Evolutionary conservation across 1,140 invertebrate genomes (phyloP), one percentile per base, ranked within the genome.

Genomic region (Cyclina sinensis): DNA sequence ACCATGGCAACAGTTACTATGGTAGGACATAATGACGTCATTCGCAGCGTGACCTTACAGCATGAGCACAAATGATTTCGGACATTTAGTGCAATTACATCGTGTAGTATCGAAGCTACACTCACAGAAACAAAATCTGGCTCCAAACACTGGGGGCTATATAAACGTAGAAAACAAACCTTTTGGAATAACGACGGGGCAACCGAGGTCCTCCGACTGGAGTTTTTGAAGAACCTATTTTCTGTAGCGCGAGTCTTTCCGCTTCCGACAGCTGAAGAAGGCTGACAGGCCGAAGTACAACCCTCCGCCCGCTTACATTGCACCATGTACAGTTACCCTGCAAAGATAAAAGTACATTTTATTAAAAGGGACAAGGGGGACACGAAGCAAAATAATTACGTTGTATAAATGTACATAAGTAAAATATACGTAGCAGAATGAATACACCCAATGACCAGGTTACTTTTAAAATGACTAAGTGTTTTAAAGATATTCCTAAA

Each of bases 261-360:
- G 98, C 96, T 86, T 99, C 98, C 54, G 97, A 97, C 80, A 99
- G 96, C 43, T 97, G 96, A 46, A 98, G 96, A 65, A 99, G 95
- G 59, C 96, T 96, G 12, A 97, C 97, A 89, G 97, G 97, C 46
- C 96, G 95, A 62, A 99, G 96, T 43, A 97, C 96, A 86, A 99
- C 97, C 90, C 97, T 97, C 80, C 97, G 97, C 37, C 98, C 97
- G 84, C 96, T 96, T 70, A 97, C 97, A 90, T 97, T 98, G 93
- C 96, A 97, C 98, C 98, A 99, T 90, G 97, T 96, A 96, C 97
- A 98, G 93, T 97, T 97, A 90, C 97, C 98, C 98, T 98, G 96
- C 84, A 92, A 93, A 73, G n/a, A n/a, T n/a, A n/a, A n/a, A n/a
- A n/a, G n/a, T n/a, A n/a, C n/a, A n/a, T n/a, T n/a, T n/a, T n/a